Evolutionary conservation across 1,140 invertebrate genomes (phyloP).

Genomic region (Danaus melanippus): DNA sequence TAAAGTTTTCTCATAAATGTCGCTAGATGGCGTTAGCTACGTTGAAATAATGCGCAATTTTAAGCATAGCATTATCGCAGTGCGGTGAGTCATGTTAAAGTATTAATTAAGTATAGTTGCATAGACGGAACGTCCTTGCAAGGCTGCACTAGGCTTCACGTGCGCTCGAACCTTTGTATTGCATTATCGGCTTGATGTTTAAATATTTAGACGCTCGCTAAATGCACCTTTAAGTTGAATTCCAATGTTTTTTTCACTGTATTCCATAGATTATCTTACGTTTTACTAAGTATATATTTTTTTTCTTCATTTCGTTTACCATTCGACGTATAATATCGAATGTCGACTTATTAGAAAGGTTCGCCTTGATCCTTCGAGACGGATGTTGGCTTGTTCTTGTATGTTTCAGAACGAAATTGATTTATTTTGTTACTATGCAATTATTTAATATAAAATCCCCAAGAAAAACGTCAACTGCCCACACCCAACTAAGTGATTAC

Average conservation of each 20-base stretch:
- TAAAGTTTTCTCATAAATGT: neutral
- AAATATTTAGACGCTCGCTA: too few species aligned
- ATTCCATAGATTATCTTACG: too few species aligned
- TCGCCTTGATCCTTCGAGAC: conserved; percentile 19
- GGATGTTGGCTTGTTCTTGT: conserved; percentile 9
- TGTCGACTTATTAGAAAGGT: conserved; percentile 6
- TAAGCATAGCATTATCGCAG: conserved; percentile 25
- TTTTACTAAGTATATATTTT: too few species aligned
- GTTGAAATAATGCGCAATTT: conserved; percentile 6
- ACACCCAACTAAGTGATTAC: conserved; percentile 11
- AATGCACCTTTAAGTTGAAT: too few species aligned
- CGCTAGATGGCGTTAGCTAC: conserved; percentile 29
- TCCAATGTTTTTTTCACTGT: too few species aligned
- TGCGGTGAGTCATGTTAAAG: conserved; percentile 58
- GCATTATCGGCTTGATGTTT: too few species aligned
- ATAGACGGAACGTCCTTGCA: conserved; percentile 65
- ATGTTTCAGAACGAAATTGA: neutral
- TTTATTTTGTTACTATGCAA: conserved; percentile 5
- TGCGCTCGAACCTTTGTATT: conserved; percentile 8
- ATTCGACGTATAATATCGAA: too few species aligned
- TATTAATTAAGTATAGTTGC: conserved; percentile 60
- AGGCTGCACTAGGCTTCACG: conserved; percentile 39
- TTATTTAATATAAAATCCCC: conserved; percentile 2
- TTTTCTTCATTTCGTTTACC: too few species aligned
- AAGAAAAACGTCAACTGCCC: conserved; percentile 11